Conservation (phyloP, 2,888 invertebrate species). For the Parascotia fuliginaria region DNA sequence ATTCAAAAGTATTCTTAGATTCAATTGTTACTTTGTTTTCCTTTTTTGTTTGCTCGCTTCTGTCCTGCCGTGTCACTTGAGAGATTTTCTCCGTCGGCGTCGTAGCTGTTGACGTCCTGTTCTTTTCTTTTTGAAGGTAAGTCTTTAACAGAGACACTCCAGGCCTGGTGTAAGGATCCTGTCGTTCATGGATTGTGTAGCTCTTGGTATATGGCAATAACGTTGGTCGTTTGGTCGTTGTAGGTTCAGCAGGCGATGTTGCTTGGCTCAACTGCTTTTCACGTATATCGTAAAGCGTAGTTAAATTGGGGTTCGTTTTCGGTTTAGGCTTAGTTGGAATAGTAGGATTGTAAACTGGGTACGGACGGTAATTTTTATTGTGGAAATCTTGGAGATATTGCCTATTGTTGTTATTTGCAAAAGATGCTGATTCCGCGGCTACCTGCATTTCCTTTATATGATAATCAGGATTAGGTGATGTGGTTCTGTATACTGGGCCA, state of each 20-base stretch:
- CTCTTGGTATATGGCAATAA: constrained; percentile 75
- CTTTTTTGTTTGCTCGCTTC: constrained; percentile 49
- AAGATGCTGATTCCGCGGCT: constrained; percentile 91
- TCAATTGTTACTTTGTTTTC: constrained; percentile 55
- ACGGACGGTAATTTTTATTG: constrained; percentile 73
- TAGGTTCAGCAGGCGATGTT: constrained; percentile 52
- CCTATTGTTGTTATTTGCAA: constrained; percentile 85
- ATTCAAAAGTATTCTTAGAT: constrained; percentile 67
- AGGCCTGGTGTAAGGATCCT: constrained; percentile 79
- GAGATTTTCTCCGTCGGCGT: constrained; percentile 54
- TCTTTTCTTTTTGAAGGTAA: constrained; percentile 73
- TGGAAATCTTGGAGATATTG: constrained; percentile 76
- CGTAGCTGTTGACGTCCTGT: constrained; percentile 61
- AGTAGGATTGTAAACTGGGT: constrained; percentile 76
- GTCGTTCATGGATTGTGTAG: constrained; percentile 63
- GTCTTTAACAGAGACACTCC: constrained; percentile 74
- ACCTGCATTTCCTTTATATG: constrained; percentile 88
- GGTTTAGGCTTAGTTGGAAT: constrained; percentile 57
- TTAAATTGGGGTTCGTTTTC: constrained; percentile 71
- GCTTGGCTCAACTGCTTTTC: constrained; percentile 52
- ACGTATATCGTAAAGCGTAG: constrained; percentile 76
- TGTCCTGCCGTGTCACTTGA: constrained; percentile 46
- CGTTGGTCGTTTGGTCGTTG: constrained; percentile 75
- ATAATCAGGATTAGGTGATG: constrained; percentile 65
- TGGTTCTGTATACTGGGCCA: constrained; percentile 65